Evolutionary conservation across 2,888 invertebrate genomes (phyloP).

Genomic region (Nemurella pictetii): DNA sequence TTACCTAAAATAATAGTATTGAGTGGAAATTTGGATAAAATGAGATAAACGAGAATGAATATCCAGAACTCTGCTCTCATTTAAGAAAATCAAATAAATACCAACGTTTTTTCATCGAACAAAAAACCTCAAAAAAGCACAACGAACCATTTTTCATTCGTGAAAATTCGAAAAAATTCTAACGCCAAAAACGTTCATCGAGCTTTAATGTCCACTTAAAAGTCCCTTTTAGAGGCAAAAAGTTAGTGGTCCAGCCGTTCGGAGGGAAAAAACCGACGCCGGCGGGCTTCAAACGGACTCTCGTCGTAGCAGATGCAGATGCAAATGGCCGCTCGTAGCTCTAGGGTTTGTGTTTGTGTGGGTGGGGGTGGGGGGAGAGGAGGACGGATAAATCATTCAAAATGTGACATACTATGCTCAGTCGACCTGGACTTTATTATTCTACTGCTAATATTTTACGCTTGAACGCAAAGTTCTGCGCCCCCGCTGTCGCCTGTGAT

Average conservation of each 20-base stretch:
- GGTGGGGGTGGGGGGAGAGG: background rate
- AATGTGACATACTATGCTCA: background rate
- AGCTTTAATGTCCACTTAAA: background rate
- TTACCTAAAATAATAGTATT: no score
- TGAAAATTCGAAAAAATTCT: background rate
- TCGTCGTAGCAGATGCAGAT: background rate
- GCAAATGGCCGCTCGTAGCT: background rate
- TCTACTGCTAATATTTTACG: background rate
- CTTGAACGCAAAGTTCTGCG: background rate
- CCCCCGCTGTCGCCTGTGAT: background rate
- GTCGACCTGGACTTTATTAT: background rate
- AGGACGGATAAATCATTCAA: background rate
- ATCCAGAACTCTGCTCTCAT: no score
- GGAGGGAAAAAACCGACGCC: background rate
- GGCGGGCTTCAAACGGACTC: background rate
- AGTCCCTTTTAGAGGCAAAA: background rate
- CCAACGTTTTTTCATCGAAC: no score
- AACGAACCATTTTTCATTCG: background rate
- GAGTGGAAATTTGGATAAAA: no score
- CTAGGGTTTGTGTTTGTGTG: background rate
- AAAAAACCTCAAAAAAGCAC: no score
- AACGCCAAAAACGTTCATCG: background rate
- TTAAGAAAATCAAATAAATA: no score
- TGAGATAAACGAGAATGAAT: no score
- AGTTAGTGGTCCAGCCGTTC: background rate